Conservation (phyloP, 2,797 vertebrate species). For the Rhinichthys osculus region DNA sequence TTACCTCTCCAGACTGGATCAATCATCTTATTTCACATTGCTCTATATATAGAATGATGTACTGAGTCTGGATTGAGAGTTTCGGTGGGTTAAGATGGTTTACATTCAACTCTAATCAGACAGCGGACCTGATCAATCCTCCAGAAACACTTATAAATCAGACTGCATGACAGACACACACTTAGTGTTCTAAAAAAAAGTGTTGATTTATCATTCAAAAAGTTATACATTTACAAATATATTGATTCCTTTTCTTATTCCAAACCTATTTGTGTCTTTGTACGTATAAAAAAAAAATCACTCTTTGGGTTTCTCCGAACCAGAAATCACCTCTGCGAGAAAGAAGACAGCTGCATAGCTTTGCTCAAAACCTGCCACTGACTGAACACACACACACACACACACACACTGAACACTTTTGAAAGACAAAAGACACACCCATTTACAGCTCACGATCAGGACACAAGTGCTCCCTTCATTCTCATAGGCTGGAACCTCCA, state of each 20-base stretch:
- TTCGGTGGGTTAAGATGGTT: not conserved
- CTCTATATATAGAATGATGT: not conserved
- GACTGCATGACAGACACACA: slow-evolving; percentile 26
- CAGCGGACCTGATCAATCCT: slow-evolving; percentile 12
- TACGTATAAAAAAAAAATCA: slow-evolving; percentile 71
- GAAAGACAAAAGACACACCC: slow-evolving; percentile 39
- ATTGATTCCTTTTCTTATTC: slow-evolving; percentile 68
- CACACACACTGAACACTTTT: slow-evolving; percentile 46
- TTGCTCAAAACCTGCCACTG: slow-evolving; percentile 67
- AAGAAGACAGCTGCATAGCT: slow-evolving; percentile 82
- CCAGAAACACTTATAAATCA: slow-evolving; percentile 18
- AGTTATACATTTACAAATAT: slow-evolving; percentile 78
- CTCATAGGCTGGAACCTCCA: slow-evolving; percentile 37
- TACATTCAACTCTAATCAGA: slow-evolving; percentile 38
- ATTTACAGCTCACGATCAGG: slow-evolving; percentile 70
- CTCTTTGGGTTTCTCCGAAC: slow-evolving; percentile 83
- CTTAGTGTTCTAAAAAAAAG: slow-evolving; percentile 70
- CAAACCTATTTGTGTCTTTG: slow-evolving; percentile 70
- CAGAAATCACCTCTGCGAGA: slow-evolving; percentile 71
- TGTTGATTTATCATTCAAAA: slow-evolving; percentile 71
- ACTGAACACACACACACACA: slow-evolving; percentile 28
- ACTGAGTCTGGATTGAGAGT: not conserved
- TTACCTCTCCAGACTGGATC: not conserved
- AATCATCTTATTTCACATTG: not conserved
- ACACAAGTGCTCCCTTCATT: slow-evolving; percentile 66